These are phyloP conservation scores for Xenotilapia leptura DNA, from an alignment of 2,113 vertebrate species.

Conservation along the genomic window DNA sequence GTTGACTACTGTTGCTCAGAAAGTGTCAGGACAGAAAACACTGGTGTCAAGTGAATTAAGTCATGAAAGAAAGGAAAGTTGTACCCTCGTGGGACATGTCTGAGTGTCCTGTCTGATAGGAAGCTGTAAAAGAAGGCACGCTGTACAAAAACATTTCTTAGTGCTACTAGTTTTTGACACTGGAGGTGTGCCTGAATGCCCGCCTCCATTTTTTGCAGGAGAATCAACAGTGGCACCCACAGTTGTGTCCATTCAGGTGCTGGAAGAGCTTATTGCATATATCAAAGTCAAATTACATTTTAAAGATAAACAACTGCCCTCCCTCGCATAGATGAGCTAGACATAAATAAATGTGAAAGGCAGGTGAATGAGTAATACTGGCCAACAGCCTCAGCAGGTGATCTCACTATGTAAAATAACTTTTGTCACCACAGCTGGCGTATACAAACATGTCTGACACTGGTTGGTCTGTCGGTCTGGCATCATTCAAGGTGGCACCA, in stretches of 20 bases:
- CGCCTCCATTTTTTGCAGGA: not conserved
- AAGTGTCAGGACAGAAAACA: constrained; percentile 8
- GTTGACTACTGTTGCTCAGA: constrained; percentile 7
- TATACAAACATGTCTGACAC: not conserved
- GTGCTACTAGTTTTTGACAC: not conserved
- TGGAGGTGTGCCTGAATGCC: not conserved
- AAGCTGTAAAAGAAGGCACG: not conserved
- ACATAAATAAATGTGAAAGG: not conserved
- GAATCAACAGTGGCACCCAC: not conserved
- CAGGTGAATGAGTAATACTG: not conserved
- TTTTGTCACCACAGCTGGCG: not conserved
- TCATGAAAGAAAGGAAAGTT: constrained; percentile 14
- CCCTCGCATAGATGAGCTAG: not conserved
- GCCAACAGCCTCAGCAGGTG: not conserved
- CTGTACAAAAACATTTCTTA: not conserved
- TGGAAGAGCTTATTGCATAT: not conserved
- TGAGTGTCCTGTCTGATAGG: not conserved
- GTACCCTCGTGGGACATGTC: not conserved
- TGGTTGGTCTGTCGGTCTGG: not conserved
- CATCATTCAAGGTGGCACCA: not conserved
- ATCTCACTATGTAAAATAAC: not conserved
- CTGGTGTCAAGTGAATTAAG: constrained; percentile 11
- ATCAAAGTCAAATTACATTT: not conserved
- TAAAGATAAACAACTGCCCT: not conserved
- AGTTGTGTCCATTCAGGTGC: not conserved